Evolutionary conservation across 37 sponge, comb jelly and placozoan species (phyloP), one percentile per base, ranked within the genome.

Genomic region (Agelas oroides): DNA sequence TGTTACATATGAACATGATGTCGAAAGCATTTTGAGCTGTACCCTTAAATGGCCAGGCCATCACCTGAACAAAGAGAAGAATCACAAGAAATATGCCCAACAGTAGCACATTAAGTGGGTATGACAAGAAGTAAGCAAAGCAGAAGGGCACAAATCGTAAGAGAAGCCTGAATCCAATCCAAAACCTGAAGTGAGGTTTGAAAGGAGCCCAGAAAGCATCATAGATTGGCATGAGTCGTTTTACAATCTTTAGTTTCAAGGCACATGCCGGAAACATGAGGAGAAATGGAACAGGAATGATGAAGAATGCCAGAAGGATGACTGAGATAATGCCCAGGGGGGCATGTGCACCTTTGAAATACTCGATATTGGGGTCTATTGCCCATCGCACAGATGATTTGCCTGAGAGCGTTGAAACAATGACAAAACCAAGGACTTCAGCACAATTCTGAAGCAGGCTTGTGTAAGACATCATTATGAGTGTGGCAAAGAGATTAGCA

Each of bases 181-280:
- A 92, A 70, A 84, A 87, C 6, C 80, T 57, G 65, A 59, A 76
- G 3, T 46, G 6, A 13, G 70, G 59, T 73, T 78, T 90, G 38
- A 76, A 80, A 15, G 81, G 81, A 28, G 79, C 84, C 79, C 79
- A 84, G 32, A 89, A 57, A 6, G 86, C 86, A 70, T 90, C 91
- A 27, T 64, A 74, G 18, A 85, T 18, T 52, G 86, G 91, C 30
- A 72, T 84, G 55, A 75, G 65, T 23, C 37, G 54, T 28, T 24
- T 2, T 5, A 73, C 20, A 16, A 34, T 21, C 13, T 27, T 27
- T 2, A 52, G 24, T 32, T 32, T 73, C 30, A 78, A 73, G 15
- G 62, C 33, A 20, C 53, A 23, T 25, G 53, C 56, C 27, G 79
- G 80, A 36, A 89, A 64, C 31, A 84, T 24, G 31, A 84, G 73